These are phyloP conservation scores for Odontamblyopus rebecca DNA, from an alignment of 2,797 vertebrate genomes.

Conservation along the genomic window DNA sequence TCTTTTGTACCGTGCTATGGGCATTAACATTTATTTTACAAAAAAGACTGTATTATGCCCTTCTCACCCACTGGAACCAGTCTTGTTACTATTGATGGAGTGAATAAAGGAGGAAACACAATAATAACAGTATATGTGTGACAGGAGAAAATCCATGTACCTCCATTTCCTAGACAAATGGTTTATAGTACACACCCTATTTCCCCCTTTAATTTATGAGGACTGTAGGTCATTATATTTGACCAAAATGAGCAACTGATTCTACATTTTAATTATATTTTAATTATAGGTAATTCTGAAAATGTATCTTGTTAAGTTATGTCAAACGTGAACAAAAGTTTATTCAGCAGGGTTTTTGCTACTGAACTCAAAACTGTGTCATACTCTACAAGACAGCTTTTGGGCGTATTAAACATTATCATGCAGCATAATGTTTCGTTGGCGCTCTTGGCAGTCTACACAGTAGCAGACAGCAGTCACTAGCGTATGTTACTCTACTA, in stretches of 20 bases:
- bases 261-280: neutral
- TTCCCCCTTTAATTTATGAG: neutral
- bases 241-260: neutral
- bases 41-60: neutral
- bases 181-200: too few relatives aligned
- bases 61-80: neutral
- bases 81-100: too few relatives aligned
- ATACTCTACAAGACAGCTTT: neutral
- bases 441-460: slow-evolving; percentile 20
- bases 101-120: neutral
- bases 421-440: neutral
- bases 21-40: too few relatives aligned
- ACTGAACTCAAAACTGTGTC: neutral
- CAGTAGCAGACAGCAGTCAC: slow-evolving; percentile 5
- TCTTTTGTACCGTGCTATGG: neutral
- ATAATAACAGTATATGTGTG: neutral
- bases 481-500: slow-evolving; percentile 10
- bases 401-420: neutral
- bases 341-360: too few relatives aligned
- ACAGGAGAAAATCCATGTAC: neutral
- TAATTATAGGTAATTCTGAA: neutral
- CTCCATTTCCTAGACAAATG: neutral
- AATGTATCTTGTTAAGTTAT: neutral
- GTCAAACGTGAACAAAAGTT: neutral
- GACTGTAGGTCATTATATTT: too few relatives aligned